Conservation (phyloP, 1,140 invertebrate species). For the Drosophila erecta region DNA sequence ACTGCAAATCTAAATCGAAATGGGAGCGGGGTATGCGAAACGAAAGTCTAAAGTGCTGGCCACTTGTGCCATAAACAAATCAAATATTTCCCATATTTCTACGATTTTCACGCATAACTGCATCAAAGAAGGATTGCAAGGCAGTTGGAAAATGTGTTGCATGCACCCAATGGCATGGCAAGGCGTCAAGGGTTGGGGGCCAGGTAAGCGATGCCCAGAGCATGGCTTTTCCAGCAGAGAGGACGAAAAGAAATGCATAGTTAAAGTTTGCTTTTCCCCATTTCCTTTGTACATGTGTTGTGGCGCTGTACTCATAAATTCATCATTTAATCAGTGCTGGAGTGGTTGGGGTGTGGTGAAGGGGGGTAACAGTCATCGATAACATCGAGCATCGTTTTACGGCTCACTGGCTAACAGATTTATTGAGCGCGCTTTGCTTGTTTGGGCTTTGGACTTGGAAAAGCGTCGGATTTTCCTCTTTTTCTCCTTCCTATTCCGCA, state of each 20-base stretch:
- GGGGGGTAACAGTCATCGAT: conserved; percentile 38
- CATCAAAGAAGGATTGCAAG: conserved; percentile 51
- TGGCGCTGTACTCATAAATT: conserved; percentile 63
- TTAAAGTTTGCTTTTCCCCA: conserved; percentile 48
- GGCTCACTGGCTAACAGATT: conserved; percentile 68
- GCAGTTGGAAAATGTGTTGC: conserved; percentile 53
- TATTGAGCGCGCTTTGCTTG: conserved; percentile 53
- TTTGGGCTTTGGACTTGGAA: conserved; percentile 32
- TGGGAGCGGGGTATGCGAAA: conserved; percentile 2
- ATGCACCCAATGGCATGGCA: conserved; percentile 18
- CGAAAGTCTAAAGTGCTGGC: conserved; percentile 38
- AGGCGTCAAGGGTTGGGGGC: background rate
- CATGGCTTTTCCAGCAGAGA: conserved; percentile 7
- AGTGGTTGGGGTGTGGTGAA: background rate
- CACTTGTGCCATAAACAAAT: conserved; percentile 77
- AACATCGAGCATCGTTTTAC: conserved; percentile 60
- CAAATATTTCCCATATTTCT: conserved; percentile 78
- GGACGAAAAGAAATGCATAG: conserved; percentile 58
- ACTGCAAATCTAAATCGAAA: conserved; percentile 48
- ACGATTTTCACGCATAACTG: conserved; percentile 66
- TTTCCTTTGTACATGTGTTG: conserved; percentile 22
- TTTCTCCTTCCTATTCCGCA: background rate
- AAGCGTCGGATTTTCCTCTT: background rate
- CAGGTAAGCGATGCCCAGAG: conserved; percentile 18
- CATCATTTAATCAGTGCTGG: conserved; percentile 56